These are phyloP conservation scores for Falco rusticolus DNA, from an alignment of 2,797 vertebrate genomes.

Conservation along the genomic window DNA sequence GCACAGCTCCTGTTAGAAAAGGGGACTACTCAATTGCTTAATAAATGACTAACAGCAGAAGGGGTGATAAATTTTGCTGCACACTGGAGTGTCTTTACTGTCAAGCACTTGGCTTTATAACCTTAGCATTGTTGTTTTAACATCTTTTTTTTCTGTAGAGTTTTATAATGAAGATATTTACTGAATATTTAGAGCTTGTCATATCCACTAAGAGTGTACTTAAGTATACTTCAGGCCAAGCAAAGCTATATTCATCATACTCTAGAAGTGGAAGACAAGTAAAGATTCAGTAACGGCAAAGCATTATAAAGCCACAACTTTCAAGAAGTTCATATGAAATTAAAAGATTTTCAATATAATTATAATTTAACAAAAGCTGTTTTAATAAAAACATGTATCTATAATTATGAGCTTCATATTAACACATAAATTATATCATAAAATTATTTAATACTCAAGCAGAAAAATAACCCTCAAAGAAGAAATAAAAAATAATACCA, in stretches of 20 bases:
- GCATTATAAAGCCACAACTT: background rate
- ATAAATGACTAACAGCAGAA: background rate
- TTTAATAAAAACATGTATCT: background rate
- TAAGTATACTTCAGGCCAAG: background rate
- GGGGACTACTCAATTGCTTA: background rate
- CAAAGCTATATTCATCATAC: background rate
- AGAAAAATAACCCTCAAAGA: background rate
- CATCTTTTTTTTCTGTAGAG: background rate
- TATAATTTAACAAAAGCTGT: background rate
- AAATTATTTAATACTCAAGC: background rate
- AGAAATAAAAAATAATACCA: background rate
- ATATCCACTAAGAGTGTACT: background rate
- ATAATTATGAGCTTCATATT: background rate
- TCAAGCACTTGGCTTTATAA: background rate
- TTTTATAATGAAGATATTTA: background rate
- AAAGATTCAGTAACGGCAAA: background rate
- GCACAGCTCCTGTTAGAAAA: background rate
- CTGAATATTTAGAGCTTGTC: background rate
- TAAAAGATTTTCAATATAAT: background rate
- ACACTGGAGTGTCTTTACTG: background rate
- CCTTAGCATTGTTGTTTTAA: background rate
- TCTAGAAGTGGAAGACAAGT: background rate
- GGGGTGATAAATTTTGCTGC: background rate
- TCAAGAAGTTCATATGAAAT: background rate
- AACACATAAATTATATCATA: background rate